Base-by-base conservation (phyloP, 2,888 invertebrate genomes). In the Pseudoips prasinana region DNA sequence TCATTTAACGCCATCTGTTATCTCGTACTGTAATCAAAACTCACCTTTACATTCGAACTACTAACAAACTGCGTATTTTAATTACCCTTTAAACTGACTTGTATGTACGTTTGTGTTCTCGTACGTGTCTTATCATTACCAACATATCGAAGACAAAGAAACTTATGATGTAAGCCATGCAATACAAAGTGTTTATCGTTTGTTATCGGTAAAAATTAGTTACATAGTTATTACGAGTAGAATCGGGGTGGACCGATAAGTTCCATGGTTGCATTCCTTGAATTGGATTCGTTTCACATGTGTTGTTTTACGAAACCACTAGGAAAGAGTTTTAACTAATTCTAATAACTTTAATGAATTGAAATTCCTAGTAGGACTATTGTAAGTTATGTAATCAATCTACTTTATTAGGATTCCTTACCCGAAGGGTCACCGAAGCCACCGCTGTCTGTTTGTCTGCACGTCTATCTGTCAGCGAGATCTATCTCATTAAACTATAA, bases 181-280 rank as follows among this genome's bases (percentile, higher is more conserved):
- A 65, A 29, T 34, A 47, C 39, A 34, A 29, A 25, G 35, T 53
- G 35, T 43, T 38, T 46, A 55, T 60, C 59, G 50, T 3, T 0
- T 29, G 47, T 64, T 69, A 71, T 70, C 72, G 41, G 39, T 58
- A 59, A 64, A 64, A 68, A 68, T 56, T 55, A 50, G 58, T 62
- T 54, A 51, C 57, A 32, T 55, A 51, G 56, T 63, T 47, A 52
- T 46, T 51, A 14, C 14, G 5, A 5, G 14, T 2, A 46, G 38
- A 31, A 46, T 35, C 46, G 41, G 51, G 49, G 33, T 50, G 20
- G 10, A 20, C n/a, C 26, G 33, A 45, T 46, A 44, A 33, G 36
- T 32, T 18, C n/a, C n/a, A 27, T 31, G 28, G 22, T 39, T 25
- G n/a, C 2, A 3, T 7, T 20, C 7, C 20, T 5, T n/a, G 20